Evolutionary conservation across 2,797 vertebrate species (phyloP).

Genomic region (Malacoraja senta): DNA sequence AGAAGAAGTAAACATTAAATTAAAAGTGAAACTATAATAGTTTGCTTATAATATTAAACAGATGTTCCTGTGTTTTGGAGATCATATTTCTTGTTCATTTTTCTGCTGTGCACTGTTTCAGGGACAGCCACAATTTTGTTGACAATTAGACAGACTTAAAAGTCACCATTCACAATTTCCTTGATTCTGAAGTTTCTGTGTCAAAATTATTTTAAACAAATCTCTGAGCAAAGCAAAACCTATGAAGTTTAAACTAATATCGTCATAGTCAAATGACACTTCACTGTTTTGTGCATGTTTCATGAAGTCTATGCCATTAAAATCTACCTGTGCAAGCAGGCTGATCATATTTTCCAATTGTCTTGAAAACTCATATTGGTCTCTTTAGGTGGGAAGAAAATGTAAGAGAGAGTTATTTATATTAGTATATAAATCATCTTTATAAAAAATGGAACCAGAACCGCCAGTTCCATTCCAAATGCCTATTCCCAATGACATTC

Average conservation of each 20-base stretch:
- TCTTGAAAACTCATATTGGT: neutral
- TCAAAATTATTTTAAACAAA: constrained; percentile 35
- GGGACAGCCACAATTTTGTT: constrained; percentile 69
- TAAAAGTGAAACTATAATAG: constrained; percentile 94
- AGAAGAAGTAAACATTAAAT: constrained; percentile 97
- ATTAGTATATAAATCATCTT: neutral
- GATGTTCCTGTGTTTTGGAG: constrained; percentile 76
- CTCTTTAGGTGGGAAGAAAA: neutral
- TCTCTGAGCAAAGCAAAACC: neutral
- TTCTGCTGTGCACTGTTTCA: constrained; percentile 53
- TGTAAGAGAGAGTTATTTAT: neutral
- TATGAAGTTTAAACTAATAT: constrained; percentile 25
- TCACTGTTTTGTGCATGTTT: neutral
- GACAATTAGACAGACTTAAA: constrained; percentile 57
- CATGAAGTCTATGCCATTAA: neutral
- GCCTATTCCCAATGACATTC: neutral
- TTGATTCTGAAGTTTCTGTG: constrained; percentile 47
- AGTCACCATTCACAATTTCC: constrained; percentile 49
- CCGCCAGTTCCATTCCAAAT: neutral
- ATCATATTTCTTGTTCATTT: constrained; percentile 59
- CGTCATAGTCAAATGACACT: neutral
- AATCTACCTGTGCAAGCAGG: constrained; percentile 15
- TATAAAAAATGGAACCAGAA: neutral
- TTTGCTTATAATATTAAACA: constrained; percentile 88
- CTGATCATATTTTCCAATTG: constrained; percentile 1